Evolutionary conservation across 2,888 invertebrate genomes (phyloP).

Genomic region (Balanococcus diminutus): DNA sequence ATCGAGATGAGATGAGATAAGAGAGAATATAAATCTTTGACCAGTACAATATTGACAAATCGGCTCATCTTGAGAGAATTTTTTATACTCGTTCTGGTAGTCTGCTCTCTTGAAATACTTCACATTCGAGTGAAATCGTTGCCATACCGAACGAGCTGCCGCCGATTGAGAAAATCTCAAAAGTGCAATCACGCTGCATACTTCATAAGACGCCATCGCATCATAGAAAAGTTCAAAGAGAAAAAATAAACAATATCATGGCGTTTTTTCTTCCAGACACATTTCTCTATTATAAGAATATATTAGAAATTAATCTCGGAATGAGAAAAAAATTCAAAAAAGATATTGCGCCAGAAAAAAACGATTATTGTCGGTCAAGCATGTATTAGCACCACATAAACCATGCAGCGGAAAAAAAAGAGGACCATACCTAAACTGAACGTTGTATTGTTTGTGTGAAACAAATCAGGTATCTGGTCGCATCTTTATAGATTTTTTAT

Average conservation of each 20-base stretch:
- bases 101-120: not conserved
- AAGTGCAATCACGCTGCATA: not conserved
- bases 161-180: not conserved
- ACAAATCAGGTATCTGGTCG: constrained; percentile 39
- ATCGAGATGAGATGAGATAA: not conserved
- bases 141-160: not conserved
- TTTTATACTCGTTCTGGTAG: not conserved
- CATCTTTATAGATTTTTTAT: not conserved
- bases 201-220: not conserved
- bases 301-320: constrained; percentile 31
- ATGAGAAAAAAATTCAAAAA: not conserved
- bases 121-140: not conserved
- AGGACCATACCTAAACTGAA: constrained; percentile 13
- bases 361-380: constrained; percentile 14
- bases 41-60: not conserved
- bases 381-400: constrained; percentile 26
- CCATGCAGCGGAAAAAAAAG: not conserved
- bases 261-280: not conserved
- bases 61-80: not conserved
- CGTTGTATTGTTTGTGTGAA: constrained; percentile 14
- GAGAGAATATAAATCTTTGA: not conserved
- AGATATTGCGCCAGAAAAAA: constrained; percentile 1
- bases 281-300: not conserved
- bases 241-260: not conserved
- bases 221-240: not conserved